Base-by-base conservation (phyloP, 1,140 invertebrate species). In the Psix sp. region DNA sequence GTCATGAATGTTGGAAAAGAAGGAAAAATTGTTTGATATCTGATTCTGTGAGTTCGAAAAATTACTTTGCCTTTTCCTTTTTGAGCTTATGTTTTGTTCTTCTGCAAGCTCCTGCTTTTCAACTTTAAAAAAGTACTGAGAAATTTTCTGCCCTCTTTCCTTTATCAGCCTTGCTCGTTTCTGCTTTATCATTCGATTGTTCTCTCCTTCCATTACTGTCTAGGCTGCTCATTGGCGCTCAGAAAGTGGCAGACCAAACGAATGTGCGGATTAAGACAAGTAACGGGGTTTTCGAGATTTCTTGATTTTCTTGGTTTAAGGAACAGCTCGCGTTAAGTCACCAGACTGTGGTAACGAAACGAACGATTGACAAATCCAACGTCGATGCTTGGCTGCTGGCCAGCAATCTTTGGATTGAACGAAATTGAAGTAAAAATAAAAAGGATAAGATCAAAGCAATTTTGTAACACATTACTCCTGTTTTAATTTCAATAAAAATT, bases 241-340 rank as follows among this genome's bases (percentile, higher is more conserved):
- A 46, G 29, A 43, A 60, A 26, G 60, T 33, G 6, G 5, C 62
- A 3, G n/a, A 39, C 56, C 46, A 62, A 80, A 82, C 74, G 78
- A 82, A 83, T 83, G 79, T 75, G 72, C 49, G 77, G 80, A 81
- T 84, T 83, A 82, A 76, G 77, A 65, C 57, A 56, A 77, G 76
- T 79, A 74, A 81, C 76, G 71, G 57, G 68, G 74, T 77, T 77
- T 77, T 72, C 74, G 42, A 39, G 60, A 76, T 77, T 72, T 72
- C 54, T 72, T 71, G 62, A 75, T 72, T 48, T 74, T 67, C 62
- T 45, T 31, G 36, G 46, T 51, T 63, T 45, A 74, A 63, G 59
- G 62, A 74, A 68, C 72, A 75, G 57, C 52, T 70, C 49, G 52
- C 16, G 62, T 39, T 78, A 74, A 71, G 66, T 72, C 48, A 52